Base-by-base conservation (phyloP, 2,113 vertebrate species). In the Oreochromis tanganicae region DNA sequence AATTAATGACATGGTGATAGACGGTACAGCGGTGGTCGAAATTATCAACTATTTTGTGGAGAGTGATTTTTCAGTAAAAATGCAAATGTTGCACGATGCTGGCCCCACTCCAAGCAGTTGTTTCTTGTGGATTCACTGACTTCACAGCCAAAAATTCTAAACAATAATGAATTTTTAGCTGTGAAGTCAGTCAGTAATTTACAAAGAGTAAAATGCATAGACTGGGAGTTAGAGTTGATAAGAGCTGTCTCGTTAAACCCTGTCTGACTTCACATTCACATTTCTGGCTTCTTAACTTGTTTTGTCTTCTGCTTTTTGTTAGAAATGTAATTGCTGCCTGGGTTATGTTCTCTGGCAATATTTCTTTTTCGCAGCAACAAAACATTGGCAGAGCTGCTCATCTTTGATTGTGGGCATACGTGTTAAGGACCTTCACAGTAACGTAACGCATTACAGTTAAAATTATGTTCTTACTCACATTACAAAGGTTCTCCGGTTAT, bases 111-210 rank as follows among this genome's bases (percentile, higher is more conserved):
- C 1, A 0, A 75, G 14, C 14, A 14, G 14, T 75, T 75, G 68
- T 48, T 29, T 73, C 4, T 16, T 46, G 21, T 48, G 24, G 68
- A 75, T 75, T 75, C 24, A 29, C 14, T 48, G 14, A 75, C 0
- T 75, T 48, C 14, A 17, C 68, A 48, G 41, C 21, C 68, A 48
- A 55, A 21, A 54, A 55, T 9, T 52, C 32, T 36, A 80, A 80
- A 80, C 29, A 48, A 80, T 80, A 54, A 55, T 21, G 19, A 80
- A 24, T 54, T 21, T 80, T 66, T 66, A 34, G 19, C 61, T 21
- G 6, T 66, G 34, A 66, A 66, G n/a, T 38, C 19, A 21, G 4
- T 38, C 61, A 21, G 32, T 36, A 55, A 55, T 80, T 80, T 80
- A 14, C 48, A 80, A 55, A 80, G 50, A 21, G 19, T 5, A 55